Base-by-base conservation (phyloP, 2,888 invertebrate species). In the Plebejus argus region DNA sequence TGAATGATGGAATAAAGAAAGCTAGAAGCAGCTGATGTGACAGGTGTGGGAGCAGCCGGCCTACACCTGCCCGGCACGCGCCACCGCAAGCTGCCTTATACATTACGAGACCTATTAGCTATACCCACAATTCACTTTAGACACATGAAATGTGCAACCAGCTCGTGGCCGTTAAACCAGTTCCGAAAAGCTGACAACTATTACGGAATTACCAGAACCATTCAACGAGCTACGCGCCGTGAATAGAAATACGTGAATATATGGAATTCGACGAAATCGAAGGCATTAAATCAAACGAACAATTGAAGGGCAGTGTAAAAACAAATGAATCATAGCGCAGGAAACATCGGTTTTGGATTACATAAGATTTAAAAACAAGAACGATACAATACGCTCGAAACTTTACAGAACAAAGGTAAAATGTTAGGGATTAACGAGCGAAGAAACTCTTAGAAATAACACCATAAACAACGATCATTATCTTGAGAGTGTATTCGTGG, bases 11-110 rank as follows among this genome's bases (percentile, higher is more conserved):
- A 84, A 85, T 83, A 88, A 87, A 87, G 87, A 86, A 86, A 86
- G 87, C 86, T 88, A 87, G 83, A 86, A 89, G 92, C 93, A 93
- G 93, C 92, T 92, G 92, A 92, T 88, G 82, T 82, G 92, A 91
- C 95, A 94, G 95, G 95, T 94, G 93, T 88, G 90, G 88, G 81
- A 84, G 88, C 92, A 93, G 90, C 91, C 90, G 93, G 91, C 91
- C 80, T 84, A 83, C 91, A 92, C 91, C 91, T 92, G 91, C 91
- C 82, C 81, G 83, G 83, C 86, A 88, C 92, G 90, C 90, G 92
- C 88, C 90, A 88, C 87, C 88, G 88, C 91, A 92, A 93, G 93
- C 92, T 92, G 93, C 87, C 88, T 86, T 86, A 87, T 85, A 86
- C 86, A 87, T 87, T 88, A 88, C 84, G 80, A 86, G 76, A 79